phyloP scores from a whole-genome alignment of 2,797 vertebrate genomes.

The Semotilus atromaculatus region DNA sequence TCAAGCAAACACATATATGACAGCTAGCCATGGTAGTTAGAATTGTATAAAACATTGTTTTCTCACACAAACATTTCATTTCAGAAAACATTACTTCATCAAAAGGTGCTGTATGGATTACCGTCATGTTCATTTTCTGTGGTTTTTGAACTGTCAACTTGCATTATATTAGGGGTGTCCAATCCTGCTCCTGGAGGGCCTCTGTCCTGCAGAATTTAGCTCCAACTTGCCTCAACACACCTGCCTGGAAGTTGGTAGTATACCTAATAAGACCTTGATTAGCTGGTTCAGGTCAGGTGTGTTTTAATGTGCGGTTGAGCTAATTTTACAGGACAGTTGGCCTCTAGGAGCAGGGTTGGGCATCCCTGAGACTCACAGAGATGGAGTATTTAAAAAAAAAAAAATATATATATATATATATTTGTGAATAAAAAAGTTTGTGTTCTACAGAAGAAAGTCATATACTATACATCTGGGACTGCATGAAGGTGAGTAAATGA shows the following conservation, averaged over 20 bases:
- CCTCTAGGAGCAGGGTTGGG: neutral
- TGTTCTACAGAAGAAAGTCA: neutral
- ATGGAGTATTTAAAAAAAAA: no score
- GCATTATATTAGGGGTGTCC: neutral
- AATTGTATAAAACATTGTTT: neutral
- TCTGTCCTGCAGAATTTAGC: neutral
- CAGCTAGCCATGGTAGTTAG: neutral
- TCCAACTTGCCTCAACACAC: neutral
- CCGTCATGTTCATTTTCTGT: neutral
- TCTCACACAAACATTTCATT: neutral
- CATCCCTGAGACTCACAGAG: neutral
- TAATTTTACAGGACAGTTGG: neutral
- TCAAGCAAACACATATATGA: neutral
- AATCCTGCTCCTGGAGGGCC: neutral
- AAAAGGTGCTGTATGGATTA: neutral
- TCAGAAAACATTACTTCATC: neutral
- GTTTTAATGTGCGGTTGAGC: neutral
- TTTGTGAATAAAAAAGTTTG: neutral
- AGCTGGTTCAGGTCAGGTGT: neutral
- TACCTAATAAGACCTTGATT: neutral
- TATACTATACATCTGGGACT: neutral
- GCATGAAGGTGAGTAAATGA: neutral
- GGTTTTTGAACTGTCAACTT: neutral
- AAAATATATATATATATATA: no score
- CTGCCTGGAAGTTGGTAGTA: neutral